Percentiles rank a stretch among this genome's conserved stretches.
Evolutionary conservation across 2,888 invertebrate species (phyloP).

Genomic region (Mythimna impura): DNA sequence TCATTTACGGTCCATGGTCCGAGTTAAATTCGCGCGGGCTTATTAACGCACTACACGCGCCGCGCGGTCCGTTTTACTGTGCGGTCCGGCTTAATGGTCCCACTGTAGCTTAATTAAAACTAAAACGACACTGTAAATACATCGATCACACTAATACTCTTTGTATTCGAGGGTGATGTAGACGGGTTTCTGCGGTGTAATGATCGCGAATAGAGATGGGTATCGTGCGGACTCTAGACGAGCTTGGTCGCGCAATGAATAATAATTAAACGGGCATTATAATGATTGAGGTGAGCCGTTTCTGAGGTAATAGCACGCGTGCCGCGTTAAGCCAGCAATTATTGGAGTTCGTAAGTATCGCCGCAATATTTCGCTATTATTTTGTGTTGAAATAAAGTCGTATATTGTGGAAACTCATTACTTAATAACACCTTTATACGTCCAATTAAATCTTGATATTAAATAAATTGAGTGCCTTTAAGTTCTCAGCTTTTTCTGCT

Average conservation of each 20-base stretch:
- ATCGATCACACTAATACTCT: slow-evolving; percentile 79
- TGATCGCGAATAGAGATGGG: slow-evolving; percentile 72
- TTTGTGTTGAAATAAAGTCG: slow-evolving; percentile 69
- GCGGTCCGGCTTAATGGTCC: slow-evolving; percentile 80
- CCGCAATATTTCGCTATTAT: slow-evolving; percentile 75
- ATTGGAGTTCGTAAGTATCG: slow-evolving; percentile 82
- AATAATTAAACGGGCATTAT: slow-evolving; percentile 82
- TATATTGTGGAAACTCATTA: slow-evolving; percentile 57
- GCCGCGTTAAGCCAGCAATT: slow-evolving; percentile 80
- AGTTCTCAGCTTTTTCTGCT: slow-evolving; percentile 15
- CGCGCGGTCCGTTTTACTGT: slow-evolving; percentile 82
- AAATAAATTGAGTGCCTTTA: slow-evolving; percentile 26
- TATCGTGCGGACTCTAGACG: slow-evolving; percentile 72
- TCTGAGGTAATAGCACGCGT: slow-evolving; percentile 80
- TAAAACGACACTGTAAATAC: slow-evolving; percentile 85
- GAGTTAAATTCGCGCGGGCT: slow-evolving; percentile 82
- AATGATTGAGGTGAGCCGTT: slow-evolving; percentile 80
- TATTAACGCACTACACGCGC: slow-evolving; percentile 82
- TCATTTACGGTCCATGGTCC: slow-evolving; percentile 82
- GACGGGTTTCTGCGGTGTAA: slow-evolving; percentile 73
- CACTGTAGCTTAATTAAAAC: slow-evolving; percentile 86
- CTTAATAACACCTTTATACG: slow-evolving; percentile 30
- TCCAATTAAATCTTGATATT: slow-evolving; percentile 53
- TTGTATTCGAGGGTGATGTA: slow-evolving; percentile 74
- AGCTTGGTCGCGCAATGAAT: slow-evolving; percentile 75